phyloP scores from a whole-genome alignment of 2,888 invertebrate species.

The Cantharis flavilabris region DNA sequence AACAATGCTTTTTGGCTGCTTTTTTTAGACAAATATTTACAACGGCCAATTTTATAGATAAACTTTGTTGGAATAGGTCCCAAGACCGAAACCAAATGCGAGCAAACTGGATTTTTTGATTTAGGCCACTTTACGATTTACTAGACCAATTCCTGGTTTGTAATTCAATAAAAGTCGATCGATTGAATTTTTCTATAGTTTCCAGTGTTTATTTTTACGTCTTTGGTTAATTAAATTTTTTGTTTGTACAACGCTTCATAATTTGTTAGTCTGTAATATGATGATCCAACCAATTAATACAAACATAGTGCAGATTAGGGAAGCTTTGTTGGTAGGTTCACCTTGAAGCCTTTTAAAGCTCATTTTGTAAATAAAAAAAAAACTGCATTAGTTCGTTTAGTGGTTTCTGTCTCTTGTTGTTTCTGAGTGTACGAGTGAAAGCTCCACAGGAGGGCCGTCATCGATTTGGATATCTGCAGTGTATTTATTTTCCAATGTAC shows the following conservation, averaged over 20 bases:
- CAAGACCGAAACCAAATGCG: background rate
- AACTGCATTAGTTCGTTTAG: background rate
- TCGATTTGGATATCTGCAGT: background rate
- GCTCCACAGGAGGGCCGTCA: background rate
- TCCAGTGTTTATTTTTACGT: no score
- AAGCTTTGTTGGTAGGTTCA: background rate
- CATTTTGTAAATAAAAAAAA: background rate
- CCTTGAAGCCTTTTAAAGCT: background rate
- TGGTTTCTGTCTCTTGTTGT: background rate
- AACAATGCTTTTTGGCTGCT: background rate
- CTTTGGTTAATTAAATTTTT: background rate
- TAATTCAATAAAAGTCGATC: no score
- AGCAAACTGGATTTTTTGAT: background rate
- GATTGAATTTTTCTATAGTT: no score
- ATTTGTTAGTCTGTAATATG: background rate
- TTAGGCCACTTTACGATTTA: background rate
- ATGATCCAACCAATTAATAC: background rate
- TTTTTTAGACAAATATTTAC: background rate
- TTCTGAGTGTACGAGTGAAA: background rate
- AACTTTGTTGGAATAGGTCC: background rate
- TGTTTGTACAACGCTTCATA: background rate
- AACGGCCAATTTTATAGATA: background rate
- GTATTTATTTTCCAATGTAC: background rate
- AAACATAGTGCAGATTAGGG: background rate
- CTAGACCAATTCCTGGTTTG: background rate